Evolutionary conservation across 1,140 invertebrate genomes (phyloP), one percentile per base, ranked within the genome.

Genomic region (Leucophenga varia): DNA sequence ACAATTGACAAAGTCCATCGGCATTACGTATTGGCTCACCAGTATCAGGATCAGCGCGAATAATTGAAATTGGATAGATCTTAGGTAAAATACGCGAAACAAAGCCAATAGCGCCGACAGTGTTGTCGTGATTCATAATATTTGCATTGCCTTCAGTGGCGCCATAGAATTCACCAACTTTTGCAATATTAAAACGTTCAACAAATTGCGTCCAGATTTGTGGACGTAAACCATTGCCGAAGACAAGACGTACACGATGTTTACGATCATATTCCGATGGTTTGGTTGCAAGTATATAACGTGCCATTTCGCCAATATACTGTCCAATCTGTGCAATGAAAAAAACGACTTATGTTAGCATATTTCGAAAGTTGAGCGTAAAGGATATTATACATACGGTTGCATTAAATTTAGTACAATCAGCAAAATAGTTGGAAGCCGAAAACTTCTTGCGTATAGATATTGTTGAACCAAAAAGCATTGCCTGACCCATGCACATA

Each of bases 241-340:
- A 97, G 64, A 97, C 90, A 8, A 95, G 59, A 39, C 90, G 80
- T 16, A 99, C 76, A 21, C 84, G 86, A 73, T 98, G 95, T 28
- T 87, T 79, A 21, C 78, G 86, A 72, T 98, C 94, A 41, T 86
- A 81, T 6, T 86, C 81, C 52, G 84, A 85, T 3, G 82, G 79
- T n/a, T 90, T 87, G 38, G 93, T 90, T 14, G 93, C 89, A 45
- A 99, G 78, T 31, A 99, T 82, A 78, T 98, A 99, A 9, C 97
- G 86, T 73, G 95, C 98, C 82, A 98, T 96, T 80, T 99, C 97
- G 12, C 97, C 97, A 69, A 99, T 98, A 72, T 99, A 99, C 75
- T 98, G 96, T 43, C 64, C 64, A 40, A 68, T 47, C 64, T 68
- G 21, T 12, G 6, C 9, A 28, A 13, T 31, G 6, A 32, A 12